A percentile compares a stretch with the other conserved stretches of the same genome.
Evolutionary conservation across 2,113 vertebrate species (phyloP).

Genomic region (Suricata suricatta): DNA sequence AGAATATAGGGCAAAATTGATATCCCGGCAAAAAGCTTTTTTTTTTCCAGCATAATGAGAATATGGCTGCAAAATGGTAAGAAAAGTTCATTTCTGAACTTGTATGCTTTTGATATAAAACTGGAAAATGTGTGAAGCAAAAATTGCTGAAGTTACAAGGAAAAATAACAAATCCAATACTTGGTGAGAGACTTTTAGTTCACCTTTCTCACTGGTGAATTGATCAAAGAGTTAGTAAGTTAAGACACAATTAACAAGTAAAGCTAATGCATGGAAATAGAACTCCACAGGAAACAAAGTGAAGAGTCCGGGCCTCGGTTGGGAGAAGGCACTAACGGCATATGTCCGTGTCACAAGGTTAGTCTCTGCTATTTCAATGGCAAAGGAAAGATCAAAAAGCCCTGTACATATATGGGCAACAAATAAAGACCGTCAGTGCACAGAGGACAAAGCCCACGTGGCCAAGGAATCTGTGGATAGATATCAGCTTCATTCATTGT

Average conservation of each 20-base stretch:
- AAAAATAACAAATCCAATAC: not conserved
- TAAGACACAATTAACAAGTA: not conserved
- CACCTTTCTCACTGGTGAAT: not conserved
- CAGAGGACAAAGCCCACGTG: not conserved
- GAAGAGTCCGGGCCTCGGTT: not conserved
- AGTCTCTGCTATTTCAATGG: not conserved
- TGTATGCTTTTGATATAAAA: not conserved
- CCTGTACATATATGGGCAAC: not conserved
- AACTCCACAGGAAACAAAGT: not conserved
- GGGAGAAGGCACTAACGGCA: no score
- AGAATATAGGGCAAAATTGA: not conserved
- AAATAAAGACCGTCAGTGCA: not conserved
- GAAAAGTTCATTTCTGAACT: not conserved
- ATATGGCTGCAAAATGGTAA: not conserved
- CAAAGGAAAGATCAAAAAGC: not conserved
- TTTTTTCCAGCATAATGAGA: not conserved
- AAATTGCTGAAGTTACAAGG: not conserved
- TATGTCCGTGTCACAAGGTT: not conserved
- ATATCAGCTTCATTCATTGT: not conserved
- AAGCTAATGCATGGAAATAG: not conserved
- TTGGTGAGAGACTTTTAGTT: not conserved
- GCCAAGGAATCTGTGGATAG: no score
- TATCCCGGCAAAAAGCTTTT: not conserved
- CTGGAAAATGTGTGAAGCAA: not conserved
- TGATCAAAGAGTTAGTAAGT: not conserved